Evolutionary conservation across 2,113 vertebrate species (phyloP), one percentile per base, ranked within the genome.

Genomic region (Grus americana): DNA sequence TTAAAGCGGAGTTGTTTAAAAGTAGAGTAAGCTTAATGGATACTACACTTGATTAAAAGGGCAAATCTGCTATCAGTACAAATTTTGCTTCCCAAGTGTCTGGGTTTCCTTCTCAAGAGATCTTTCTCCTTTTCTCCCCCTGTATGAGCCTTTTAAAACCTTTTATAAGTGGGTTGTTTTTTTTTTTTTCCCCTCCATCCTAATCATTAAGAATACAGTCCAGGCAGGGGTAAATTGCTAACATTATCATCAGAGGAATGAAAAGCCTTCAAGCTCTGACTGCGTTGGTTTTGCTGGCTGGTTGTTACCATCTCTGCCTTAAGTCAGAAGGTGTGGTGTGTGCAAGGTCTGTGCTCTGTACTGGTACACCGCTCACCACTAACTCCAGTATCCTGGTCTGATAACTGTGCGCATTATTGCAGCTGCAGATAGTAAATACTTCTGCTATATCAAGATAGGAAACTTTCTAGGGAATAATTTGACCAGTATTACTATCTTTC

Each of bases 1-100:
- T 95, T 94, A 93, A 76, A 93, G 38, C 34, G 73, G 63, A 67
- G 55, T 62, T 91, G 34, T 84, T 89, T 74, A 55, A 91, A 87
- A 72, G 32, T 11, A 12, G 42, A 62, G 38, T 22, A 42, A 90
- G 24, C 57, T 93, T 90, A 88, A 91, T 71, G 70, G 76, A 58
- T 89, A 15, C 54, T 73, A 9, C 29, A 34, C 42, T 67, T 86
- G 59, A 78, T 87, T 93, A 79, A 92, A 95, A 89, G 80, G 61
- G 38, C n/a, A 91, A 46, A 89, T 92, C 54, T 80, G 30, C 50
- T 78, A 5, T 85, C 32, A 63, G 73, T 84, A 87, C 50, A 74
- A 67, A 67, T 81, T 61, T 22, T 62, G 21, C 27, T 86, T 84
- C n/a, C 27, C 12, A 66, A 20, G 34, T 50, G 24, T 20, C 34